These are phyloP conservation scores for Lacerta bilineata DNA, from an alignment of 2,797 vertebrate species.

Conservation along the genomic window DNA sequence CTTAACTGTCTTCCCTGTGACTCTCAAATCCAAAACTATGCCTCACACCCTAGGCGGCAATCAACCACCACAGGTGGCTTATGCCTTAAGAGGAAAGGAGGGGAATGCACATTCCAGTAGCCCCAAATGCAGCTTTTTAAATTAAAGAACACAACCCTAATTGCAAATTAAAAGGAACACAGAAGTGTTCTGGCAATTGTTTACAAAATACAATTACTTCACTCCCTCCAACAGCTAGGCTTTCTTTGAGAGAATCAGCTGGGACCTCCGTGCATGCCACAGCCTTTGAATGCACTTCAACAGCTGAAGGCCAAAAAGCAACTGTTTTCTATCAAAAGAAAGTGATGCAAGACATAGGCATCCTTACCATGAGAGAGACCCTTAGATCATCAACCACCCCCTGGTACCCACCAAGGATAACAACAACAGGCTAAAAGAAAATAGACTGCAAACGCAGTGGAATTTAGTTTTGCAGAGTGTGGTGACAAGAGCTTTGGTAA, in stretches of 20 bases:
- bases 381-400: slow-evolving; percentile 53
- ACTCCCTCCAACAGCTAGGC: slow-evolving; percentile 8
- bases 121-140: background rate
- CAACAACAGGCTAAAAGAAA: slow-evolving; percentile 56
- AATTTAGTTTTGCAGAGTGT: slow-evolving; percentile 54
- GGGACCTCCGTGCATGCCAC: slow-evolving; percentile 20
- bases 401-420: slow-evolving; percentile 66
- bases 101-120: background rate
- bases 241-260: slow-evolving; percentile 44
- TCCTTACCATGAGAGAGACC: slow-evolving; percentile 52
- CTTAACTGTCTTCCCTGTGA: background rate
- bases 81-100: background rate
- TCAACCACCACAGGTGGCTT: slow-evolving; percentile 13
- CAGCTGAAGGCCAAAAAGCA: slow-evolving; percentile 48
- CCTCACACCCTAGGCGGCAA: background rate
- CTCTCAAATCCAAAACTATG: background rate
- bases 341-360: slow-evolving; percentile 50
- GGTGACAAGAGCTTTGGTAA: slow-evolving; percentile 59
- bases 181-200: slow-evolving; percentile 41
- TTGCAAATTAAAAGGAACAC: slow-evolving; percentile 48
- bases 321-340: slow-evolving; percentile 36
- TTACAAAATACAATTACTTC: slow-evolving; percentile 49
- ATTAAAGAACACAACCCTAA: slow-evolving; percentile 37
- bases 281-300: slow-evolving; percentile 46
- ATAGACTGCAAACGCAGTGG: slow-evolving; percentile 58